Percentiles rank a stretch among this genome's conserved stretches.
phyloP scores from a whole-genome alignment of 2,797 vertebrate species.

The Falco novaeseelandiae region DNA sequence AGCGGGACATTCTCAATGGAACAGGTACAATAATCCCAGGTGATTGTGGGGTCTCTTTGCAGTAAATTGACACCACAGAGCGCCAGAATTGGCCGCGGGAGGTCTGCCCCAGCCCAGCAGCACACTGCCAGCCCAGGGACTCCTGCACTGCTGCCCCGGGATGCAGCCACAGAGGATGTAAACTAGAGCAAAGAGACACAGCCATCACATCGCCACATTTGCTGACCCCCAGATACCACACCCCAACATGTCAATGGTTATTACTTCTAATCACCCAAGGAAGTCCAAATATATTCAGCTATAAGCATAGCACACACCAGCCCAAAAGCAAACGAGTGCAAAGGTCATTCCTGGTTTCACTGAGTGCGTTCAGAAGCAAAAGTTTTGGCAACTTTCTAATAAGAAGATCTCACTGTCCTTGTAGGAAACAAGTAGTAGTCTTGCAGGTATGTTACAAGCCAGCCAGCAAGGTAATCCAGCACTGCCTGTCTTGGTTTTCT shows the following conservation, averaged over 20 bases:
- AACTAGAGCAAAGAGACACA: neutral
- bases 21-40: neutral
- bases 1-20: neutral
- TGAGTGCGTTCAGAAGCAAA: neutral
- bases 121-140: neutral
- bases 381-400: neutral
- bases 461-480: neutral
- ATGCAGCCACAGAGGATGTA: neutral
- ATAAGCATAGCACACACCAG: rapidly evolving
- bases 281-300: neutral
- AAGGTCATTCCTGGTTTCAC: neutral
- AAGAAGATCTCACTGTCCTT: neutral
- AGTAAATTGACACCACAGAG: neutral
- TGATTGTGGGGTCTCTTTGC: neutral
- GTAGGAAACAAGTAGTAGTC: neutral
- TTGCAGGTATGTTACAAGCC: neutral
- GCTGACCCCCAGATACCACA: rapidly evolving
- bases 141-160: rapidly evolving
- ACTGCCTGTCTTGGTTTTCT: neutral
- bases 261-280: neutral
- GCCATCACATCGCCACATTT: rapidly evolving
- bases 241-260: too few species aligned
- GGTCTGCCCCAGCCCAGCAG: neutral
- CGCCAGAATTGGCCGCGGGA: neutral
- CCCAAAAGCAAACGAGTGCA: neutral